Conservation (phyloP, 1,140 invertebrate genomes). For the Trypoxylus dichotomus region DNA sequence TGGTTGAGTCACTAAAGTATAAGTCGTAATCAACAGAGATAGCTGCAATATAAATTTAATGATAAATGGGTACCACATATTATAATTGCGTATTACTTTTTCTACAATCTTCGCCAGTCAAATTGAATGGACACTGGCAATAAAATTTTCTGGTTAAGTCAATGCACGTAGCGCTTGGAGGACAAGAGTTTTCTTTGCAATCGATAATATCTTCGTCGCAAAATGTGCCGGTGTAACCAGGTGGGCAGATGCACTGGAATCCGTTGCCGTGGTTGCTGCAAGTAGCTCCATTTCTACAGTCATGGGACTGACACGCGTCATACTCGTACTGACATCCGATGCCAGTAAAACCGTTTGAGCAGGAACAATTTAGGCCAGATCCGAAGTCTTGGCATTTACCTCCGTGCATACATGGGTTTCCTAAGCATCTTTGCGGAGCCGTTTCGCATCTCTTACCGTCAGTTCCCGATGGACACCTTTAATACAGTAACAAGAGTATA, state of each 20-base stretch:
- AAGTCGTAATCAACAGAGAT: conserved; percentile 96
- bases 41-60: conserved; percentile 60
- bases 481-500: background rate
- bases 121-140: conserved; percentile 94
- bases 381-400: conserved; percentile 94
- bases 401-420: conserved; percentile 94
- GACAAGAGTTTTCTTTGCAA: conserved; percentile 92
- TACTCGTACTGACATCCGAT: conserved; percentile 93
- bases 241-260: conserved; percentile 83
- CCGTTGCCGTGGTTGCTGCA: conserved; percentile 83
- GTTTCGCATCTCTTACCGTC: conserved; percentile 95
- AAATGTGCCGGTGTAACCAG: conserved; percentile 83
- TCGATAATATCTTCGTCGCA: conserved; percentile 93
- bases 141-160: conserved; percentile 91
- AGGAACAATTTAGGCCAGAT: conserved; percentile 91
- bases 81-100: conserved; percentile 77
- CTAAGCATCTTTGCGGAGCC: conserved; percentile 92
- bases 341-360: conserved; percentile 78
- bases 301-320: conserved; percentile 83
- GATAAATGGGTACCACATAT: background rate
- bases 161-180: conserved; percentile 90
- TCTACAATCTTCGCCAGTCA: conserved; percentile 94
- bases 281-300: conserved; percentile 90
- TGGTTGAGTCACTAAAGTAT: conserved; percentile 86
- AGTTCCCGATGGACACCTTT: conserved; percentile 86